phyloP scores from a whole-genome alignment of 2,888 invertebrate genomes.

The Philereme vetulata region DNA sequence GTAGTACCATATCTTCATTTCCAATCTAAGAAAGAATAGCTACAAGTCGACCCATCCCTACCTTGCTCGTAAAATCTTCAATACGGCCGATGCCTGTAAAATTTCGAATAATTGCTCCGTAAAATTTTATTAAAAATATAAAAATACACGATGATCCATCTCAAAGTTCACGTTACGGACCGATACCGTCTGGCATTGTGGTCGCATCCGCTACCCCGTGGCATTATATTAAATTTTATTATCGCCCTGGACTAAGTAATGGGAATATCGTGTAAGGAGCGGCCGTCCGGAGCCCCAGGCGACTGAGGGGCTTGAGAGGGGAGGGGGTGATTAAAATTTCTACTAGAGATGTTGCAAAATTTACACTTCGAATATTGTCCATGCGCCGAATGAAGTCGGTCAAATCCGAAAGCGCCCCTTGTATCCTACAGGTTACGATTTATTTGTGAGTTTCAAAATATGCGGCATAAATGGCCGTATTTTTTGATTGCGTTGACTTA shows the following conservation, averaged over 20 bases:
- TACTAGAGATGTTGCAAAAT: slow-evolving; percentile 39
- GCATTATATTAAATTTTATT: slow-evolving; percentile 84
- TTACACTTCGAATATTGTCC: not conserved
- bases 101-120: slow-evolving; percentile 15
- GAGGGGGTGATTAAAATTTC: slow-evolving; percentile 81
- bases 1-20: no score
- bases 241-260: slow-evolving; percentile 83
- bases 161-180: slow-evolving; percentile 38
- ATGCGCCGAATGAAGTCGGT: no score
- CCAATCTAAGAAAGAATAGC: not conserved
- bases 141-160: slow-evolving; percentile 42
- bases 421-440: no score
- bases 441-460: no score
- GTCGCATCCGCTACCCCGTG: slow-evolving; percentile 74
- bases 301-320: slow-evolving; percentile 50
- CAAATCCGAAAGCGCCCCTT: no score
- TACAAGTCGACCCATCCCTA: slow-evolving; percentile 6
- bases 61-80: not conserved
- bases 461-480: no score
- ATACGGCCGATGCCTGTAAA: slow-evolving; percentile 18
- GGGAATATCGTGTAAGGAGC: slow-evolving; percentile 85
- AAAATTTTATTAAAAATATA: slow-evolving; percentile 36
- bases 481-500: no score
- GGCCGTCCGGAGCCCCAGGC: slow-evolving; percentile 74
- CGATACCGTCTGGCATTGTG: slow-evolving; percentile 62